Conservation (phyloP, 2,113 vertebrate genomes). For the Prinia subflava region DNA sequence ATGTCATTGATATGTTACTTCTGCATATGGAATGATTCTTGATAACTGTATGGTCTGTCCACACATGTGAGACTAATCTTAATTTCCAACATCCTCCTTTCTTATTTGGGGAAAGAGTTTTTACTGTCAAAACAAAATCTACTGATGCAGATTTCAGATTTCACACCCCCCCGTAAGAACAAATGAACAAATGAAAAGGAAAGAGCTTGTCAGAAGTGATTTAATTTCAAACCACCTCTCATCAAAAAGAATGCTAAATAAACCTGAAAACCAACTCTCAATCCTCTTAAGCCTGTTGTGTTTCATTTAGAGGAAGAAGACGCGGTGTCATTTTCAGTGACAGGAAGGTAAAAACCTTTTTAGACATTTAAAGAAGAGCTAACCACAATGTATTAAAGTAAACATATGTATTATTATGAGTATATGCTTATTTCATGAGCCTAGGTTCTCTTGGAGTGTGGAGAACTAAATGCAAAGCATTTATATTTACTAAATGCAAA, state of each 20-base stretch:
- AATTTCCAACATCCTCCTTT: not conserved
- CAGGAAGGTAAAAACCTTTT: not conserved
- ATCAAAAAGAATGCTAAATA: conserved; percentile 1
- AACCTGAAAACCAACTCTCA: not conserved
- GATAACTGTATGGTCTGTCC: not conserved
- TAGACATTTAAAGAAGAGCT: not conserved
- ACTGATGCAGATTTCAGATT: not conserved
- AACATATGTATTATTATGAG: not conserved
- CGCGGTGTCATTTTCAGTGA: not conserved
- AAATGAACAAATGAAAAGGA: not conserved
- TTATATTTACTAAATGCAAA: not conserved
- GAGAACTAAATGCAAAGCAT: not conserved
- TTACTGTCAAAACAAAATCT: not conserved
- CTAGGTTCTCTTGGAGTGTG: not conserved
- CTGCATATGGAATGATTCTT: not conserved
- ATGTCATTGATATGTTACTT: conserved; percentile 3
- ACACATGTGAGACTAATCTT: not conserved
- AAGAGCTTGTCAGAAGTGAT: not conserved
- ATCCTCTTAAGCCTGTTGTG: not conserved
- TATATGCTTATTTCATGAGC: not conserved
- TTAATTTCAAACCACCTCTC: not conserved
- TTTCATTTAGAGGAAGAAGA: not conserved
- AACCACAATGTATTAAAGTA: not conserved
- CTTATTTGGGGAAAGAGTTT: not conserved
- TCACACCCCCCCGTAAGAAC: not conserved